A percentile compares a stretch with the other conserved stretches of the same genome.
Conservation (phyloP, 2,797 vertebrate species). For the Podarcis siculus region DNA sequence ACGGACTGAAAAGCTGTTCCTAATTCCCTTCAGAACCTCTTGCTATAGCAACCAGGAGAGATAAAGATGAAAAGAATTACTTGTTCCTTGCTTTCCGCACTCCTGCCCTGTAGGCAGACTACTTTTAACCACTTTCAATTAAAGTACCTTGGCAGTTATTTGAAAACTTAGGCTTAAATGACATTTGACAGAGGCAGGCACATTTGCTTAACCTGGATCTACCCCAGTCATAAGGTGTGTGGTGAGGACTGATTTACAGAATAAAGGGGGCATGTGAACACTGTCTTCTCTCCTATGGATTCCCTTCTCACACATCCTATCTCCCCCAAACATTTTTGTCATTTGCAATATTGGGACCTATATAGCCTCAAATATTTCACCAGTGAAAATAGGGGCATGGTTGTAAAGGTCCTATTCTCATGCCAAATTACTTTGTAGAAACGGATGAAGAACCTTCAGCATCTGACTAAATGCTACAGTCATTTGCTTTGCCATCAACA, state of each 20-base stretch:
- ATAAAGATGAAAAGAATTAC: constrained; percentile 64
- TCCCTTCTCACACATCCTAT: background rate
- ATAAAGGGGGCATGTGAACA: background rate
- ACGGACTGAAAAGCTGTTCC: constrained; percentile 47
- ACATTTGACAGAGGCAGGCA: background rate
- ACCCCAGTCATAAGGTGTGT: background rate
- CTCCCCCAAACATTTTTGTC: background rate
- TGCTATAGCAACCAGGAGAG: constrained; percentile 54
- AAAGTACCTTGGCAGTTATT: constrained; percentile 53
- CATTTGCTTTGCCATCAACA: background rate
- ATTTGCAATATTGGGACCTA: background rate
- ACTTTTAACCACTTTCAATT: constrained; percentile 59
- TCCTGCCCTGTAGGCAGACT: constrained; percentile 33
- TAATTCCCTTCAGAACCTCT: constrained; percentile 60
- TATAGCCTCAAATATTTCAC: background rate
- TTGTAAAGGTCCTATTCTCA: background rate
- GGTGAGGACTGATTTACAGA: background rate
- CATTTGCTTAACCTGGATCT: constrained; percentile 26
- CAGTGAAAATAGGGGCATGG: background rate
- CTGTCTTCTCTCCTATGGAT: background rate
- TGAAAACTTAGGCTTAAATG: constrained; percentile 51
- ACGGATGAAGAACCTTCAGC: background rate
- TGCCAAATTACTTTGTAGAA: background rate
- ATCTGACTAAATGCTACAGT: background rate
- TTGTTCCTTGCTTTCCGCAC: constrained; percentile 43